These are phyloP conservation scores for Escarpia spicata DNA, from an alignment of 2,888 invertebrate species.

Conservation along the genomic window DNA sequence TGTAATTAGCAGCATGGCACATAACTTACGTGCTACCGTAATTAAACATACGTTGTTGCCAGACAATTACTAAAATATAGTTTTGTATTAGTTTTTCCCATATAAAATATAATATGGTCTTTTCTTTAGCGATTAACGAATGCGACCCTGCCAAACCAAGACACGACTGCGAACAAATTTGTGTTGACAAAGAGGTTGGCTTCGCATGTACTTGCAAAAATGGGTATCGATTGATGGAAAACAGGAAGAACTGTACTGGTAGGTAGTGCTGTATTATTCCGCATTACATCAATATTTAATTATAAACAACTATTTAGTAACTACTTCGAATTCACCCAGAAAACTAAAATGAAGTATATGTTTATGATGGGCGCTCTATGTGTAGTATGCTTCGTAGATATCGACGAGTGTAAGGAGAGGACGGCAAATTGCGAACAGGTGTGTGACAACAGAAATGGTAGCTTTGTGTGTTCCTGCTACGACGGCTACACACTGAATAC, in stretches of 20 bases:
- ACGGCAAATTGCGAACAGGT: conserved; percentile 29
- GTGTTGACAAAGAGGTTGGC: too few species aligned
- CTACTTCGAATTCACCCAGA: neutral
- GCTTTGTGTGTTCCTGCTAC: conserved; percentile 33
- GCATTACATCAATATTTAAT: neutral
- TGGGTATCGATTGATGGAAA: too few species aligned
- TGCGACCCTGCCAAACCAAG: too few species aligned
- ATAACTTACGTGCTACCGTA: too few species aligned
- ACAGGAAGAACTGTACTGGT: too few species aligned
- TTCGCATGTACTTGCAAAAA: too few species aligned
- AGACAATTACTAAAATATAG: too few species aligned
- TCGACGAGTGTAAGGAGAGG: neutral
- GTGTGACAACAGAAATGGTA: conserved; percentile 33
- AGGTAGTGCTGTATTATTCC: too few species aligned
- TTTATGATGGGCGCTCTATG: neutral
- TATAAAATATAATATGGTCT: neutral
- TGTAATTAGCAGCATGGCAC: too few species aligned
- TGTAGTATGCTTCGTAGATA: neutral
- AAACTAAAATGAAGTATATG: neutral
- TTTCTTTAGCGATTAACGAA: too few species aligned
- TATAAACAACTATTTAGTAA: neutral
- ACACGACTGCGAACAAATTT: too few species aligned
- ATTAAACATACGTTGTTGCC: too few species aligned
- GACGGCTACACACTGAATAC: conserved; percentile 25
- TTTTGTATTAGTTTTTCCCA: neutral